phyloP scores from a whole-genome alignment of 1,140 invertebrate genomes.

The Neodiprion pinetum region DNA sequence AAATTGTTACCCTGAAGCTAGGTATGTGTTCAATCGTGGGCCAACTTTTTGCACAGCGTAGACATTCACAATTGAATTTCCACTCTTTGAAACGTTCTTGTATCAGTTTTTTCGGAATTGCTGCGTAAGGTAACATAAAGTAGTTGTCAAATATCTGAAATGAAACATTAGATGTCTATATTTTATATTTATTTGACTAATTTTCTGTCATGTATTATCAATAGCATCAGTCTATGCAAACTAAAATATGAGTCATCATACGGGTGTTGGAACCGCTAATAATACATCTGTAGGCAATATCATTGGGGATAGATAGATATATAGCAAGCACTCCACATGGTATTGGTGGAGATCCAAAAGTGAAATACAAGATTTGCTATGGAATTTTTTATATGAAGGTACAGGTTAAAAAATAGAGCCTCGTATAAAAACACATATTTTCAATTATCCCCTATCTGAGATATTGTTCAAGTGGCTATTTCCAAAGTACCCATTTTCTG shows the following conservation, averaged over 20 bases:
- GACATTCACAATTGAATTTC: constrained; percentile 34
- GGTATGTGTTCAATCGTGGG: constrained; percentile 31
- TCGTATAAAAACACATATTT: no score
- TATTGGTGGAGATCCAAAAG: no score
- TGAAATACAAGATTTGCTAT: no score
- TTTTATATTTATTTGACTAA: background rate
- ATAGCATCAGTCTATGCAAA: no score
- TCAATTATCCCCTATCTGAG: no score
- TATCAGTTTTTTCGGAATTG: constrained; percentile 34
- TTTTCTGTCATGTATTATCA: no score
- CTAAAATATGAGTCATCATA: no score
- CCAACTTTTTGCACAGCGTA: constrained; percentile 35
- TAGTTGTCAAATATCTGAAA: constrained; percentile 54
- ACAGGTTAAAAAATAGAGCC: no score
- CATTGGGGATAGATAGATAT: background rate
- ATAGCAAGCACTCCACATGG: background rate
- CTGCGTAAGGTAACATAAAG: constrained; percentile 38
- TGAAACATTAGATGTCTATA: background rate
- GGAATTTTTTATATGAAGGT: no score
- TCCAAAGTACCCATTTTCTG: no score
- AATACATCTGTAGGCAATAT: background rate
- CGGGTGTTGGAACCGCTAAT: no score
- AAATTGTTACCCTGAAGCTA: constrained; percentile 22
- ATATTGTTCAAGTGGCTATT: no score
- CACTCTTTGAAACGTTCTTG: constrained; percentile 33